Evolutionary conservation across 2,113 vertebrate species (phyloP), one percentile per base, ranked within the genome.

Genomic region (Sisor rabdophorus): DNA sequence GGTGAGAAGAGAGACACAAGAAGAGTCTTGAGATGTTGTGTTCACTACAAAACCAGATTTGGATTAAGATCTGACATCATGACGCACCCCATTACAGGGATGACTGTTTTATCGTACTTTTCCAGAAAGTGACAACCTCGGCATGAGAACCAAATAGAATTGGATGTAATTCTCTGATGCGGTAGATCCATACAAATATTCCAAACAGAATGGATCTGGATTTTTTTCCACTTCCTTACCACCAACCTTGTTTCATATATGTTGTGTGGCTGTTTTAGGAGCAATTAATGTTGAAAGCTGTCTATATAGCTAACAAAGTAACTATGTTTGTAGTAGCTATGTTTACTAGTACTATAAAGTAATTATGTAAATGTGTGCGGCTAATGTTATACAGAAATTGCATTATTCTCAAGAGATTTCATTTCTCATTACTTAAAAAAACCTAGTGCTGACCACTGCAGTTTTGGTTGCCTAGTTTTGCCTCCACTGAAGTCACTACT

Each of bases 41-140:
- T 65, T 65, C 48, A 73, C 40, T 50, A 76, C 30, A 79, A 79
- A 78, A 65, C 19, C 64, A 40, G 40, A 64, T 53, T 11, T 10
- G 47, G 65, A 52, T 52, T 17, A 44, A 47, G 40, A 24, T 16
- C 40, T 47, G 63, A 65, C 63, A 40, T 24, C 36, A 64, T 22
- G 44, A 11, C 44, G 9, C 64, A 68, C 22, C 28, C 16, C 24
- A 19, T 52, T 28, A 69, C 47, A 69, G 24, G 52, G 24, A 4
- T 30, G 24, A 24, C 7, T 50, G 64, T 28, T 47, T 50, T 50
- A 26, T 2, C 26, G 22, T 1, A 13, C 16, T 3, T 44, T 40
- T 40, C 30, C 32, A 44, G 20, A 67, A 67, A 40, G 19, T 22
- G 20, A 64, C 11, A 44, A 15, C 36, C 36, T 67, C 2, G 2